phyloP scores from a whole-genome alignment of 2,888 invertebrate species.

The Zele albiditarsus region DNA sequence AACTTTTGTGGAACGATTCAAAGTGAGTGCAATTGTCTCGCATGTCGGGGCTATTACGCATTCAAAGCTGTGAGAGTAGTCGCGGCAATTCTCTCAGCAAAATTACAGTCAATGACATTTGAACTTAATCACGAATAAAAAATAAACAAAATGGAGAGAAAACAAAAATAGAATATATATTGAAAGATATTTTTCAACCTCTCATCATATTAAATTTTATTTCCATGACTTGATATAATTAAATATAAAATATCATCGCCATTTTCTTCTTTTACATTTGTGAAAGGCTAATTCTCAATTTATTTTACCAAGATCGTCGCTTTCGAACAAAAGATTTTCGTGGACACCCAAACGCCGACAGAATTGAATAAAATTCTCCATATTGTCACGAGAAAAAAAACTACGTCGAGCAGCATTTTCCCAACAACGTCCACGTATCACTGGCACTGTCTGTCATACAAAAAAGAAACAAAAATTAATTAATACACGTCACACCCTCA shows the following conservation, averaged over 20 bases:
- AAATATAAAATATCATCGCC: no score
- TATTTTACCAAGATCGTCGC: slow-evolving; percentile 85
- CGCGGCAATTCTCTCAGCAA: slow-evolving; percentile 23
- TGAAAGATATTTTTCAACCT: slow-evolving; percentile 73
- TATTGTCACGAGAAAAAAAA: slow-evolving; percentile 92
- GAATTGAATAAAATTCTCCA: slow-evolving; percentile 91
- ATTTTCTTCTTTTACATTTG: no score
- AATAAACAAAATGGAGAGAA: slow-evolving; percentile 41
- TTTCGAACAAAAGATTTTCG: slow-evolving; percentile 91
- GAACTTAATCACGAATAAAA: slow-evolving; percentile 46
- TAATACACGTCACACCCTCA: slow-evolving; percentile 6
- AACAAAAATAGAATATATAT: not conserved
- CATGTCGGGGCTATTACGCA: slow-evolving; percentile 43
- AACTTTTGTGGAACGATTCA: not conserved
- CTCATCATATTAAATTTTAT: not conserved
- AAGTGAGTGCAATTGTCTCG: slow-evolving; percentile 18
- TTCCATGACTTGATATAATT: no score
- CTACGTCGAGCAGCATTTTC: slow-evolving; percentile 88
- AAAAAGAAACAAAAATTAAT: slow-evolving; percentile 15
- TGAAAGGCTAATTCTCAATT: not conserved
- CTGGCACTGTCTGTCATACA: slow-evolving; percentile 78
- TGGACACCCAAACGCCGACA: slow-evolving; percentile 89
- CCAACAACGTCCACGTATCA: slow-evolving; percentile 85
- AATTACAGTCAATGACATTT: slow-evolving; percentile 49
- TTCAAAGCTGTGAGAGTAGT: slow-evolving; percentile 41